Evolutionary conservation across 2,888 invertebrate genomes (phyloP).

Genomic region (Xiphydria camelus): DNA sequence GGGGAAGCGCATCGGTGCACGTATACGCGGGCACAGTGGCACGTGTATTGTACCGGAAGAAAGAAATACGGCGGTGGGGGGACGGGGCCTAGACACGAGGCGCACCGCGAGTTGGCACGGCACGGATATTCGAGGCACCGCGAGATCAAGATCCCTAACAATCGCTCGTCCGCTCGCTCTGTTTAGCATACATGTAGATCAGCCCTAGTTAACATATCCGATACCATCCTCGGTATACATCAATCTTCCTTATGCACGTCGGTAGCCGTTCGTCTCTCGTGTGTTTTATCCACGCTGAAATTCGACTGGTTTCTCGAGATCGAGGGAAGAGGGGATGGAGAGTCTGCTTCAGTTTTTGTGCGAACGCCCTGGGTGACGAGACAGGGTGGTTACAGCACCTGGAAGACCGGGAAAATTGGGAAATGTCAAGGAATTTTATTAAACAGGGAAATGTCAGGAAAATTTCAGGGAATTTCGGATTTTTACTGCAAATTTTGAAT

Average conservation of each 20-base stretch:
- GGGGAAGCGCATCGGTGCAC: neutral
- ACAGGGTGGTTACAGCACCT: too few relatives aligned
- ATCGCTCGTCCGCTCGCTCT: conserved; percentile 32
- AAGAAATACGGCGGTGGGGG: neutral
- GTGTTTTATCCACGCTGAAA: neutral
- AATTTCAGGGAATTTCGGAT: too few relatives aligned
- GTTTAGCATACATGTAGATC: conserved; percentile 42
- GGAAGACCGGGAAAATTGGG: too few relatives aligned
- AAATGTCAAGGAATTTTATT: too few relatives aligned
- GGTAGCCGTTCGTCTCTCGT: conserved; percentile 2
- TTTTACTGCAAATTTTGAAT: too few relatives aligned
- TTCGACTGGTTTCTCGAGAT: neutral
- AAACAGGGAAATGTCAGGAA: too few relatives aligned
- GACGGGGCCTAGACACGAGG: conserved; percentile 10
- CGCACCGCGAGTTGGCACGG: conserved; percentile 9
- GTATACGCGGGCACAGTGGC: neutral
- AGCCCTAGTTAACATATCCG: conserved; percentile 34
- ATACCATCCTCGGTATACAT: conserved; percentile 28
- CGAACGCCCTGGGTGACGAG: too few relatives aligned
- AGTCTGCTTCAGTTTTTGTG: too few relatives aligned
- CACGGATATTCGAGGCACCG: conserved; percentile 12
- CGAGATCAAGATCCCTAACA: conserved; percentile 35
- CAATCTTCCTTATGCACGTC: conserved; percentile 25
- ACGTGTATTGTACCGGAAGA: neutral
- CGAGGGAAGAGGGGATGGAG: too few relatives aligned